phyloP scores from a whole-genome alignment of 1,140 invertebrate species.

The Heliconius eleuchia region DNA sequence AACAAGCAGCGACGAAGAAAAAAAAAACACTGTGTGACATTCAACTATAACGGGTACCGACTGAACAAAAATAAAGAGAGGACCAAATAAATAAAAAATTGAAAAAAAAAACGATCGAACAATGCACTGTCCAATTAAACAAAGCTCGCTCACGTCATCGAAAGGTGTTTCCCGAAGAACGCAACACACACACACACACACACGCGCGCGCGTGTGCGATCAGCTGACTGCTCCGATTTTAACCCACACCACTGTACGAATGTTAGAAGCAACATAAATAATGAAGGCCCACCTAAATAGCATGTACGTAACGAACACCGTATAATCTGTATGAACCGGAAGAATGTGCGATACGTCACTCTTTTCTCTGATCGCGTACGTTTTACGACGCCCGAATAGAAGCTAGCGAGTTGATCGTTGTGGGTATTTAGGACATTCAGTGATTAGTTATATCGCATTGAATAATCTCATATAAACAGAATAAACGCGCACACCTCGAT shows the following conservation, averaged over 20 bases:
- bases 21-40: slow-evolving; percentile 15
- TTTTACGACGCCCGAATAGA: slow-evolving; percentile 66
- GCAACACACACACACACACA: slow-evolving; percentile 61
- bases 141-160: slow-evolving; percentile 76
- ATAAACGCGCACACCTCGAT: slow-evolving; percentile 63
- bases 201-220: slow-evolving; percentile 40
- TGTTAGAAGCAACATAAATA: slow-evolving; percentile 79
- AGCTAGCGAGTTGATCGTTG: slow-evolving; percentile 48
- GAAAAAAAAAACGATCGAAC: slow-evolving; percentile 65
- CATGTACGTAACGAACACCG: slow-evolving; percentile 66
- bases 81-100: slow-evolving; percentile 41
- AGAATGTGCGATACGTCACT: slow-evolving; percentile 71
- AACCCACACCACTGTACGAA: slow-evolving; percentile 72
- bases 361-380: slow-evolving; percentile 58
- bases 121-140: slow-evolving; percentile 80
- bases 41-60: slow-evolving; percentile 31
- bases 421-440: slow-evolving; percentile 62
- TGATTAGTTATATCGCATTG: slow-evolving; percentile 48
- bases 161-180: slow-evolving; percentile 81
- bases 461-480: slow-evolving; percentile 74
- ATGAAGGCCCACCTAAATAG: slow-evolving; percentile 79
- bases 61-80: slow-evolving; percentile 44
- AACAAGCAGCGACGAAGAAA: neutral
- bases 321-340: slow-evolving; percentile 77
- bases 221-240: slow-evolving; percentile 81